Evolutionary conservation across 2,113 vertebrate species (phyloP).

Genomic region (Ascaphus truei): DNA sequence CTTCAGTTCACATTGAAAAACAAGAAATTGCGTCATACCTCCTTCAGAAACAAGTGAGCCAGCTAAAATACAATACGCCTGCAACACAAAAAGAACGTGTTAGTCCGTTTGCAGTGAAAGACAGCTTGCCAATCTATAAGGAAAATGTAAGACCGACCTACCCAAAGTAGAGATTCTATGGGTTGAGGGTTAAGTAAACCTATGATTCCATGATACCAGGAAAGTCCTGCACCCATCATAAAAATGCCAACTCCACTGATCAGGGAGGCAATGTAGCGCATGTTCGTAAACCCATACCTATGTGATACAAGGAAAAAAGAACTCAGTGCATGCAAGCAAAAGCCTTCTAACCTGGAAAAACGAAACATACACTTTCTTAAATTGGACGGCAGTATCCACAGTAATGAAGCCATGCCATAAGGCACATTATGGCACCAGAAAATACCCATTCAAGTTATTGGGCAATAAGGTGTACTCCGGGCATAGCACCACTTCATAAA

Average conservation of each 20-base stretch:
- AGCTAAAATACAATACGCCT: constrained; percentile 97
- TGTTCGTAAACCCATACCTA: constrained; percentile 97
- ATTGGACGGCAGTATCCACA: no score
- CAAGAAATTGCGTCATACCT: constrained; percentile 68
- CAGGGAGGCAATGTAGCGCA: constrained; percentile 96
- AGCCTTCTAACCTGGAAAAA: no score
- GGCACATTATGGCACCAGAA: no score
- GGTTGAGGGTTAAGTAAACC: constrained; percentile 89
- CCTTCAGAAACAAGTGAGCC: constrained; percentile 96
- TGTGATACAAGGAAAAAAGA: constrained; percentile 4
- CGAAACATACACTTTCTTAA: no score
- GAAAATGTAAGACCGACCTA: constrained; percentile 53
- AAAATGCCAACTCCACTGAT: constrained; percentile 98
- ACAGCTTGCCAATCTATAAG: background rate
- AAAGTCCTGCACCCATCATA: constrained; percentile 97
- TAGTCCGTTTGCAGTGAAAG: background rate
- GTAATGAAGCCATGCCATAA: no score
- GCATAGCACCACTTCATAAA: no score
- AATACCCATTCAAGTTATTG: no score
- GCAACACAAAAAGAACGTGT: constrained; percentile 29
- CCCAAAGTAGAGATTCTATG: constrained; percentile 93
- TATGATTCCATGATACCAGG: constrained; percentile 96
- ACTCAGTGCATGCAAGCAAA: no score
- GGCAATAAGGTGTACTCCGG: no score
- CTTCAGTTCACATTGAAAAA: no score